Base-by-base conservation (phyloP, 2,888 invertebrate genomes). In the Conistra vaccinii region DNA sequence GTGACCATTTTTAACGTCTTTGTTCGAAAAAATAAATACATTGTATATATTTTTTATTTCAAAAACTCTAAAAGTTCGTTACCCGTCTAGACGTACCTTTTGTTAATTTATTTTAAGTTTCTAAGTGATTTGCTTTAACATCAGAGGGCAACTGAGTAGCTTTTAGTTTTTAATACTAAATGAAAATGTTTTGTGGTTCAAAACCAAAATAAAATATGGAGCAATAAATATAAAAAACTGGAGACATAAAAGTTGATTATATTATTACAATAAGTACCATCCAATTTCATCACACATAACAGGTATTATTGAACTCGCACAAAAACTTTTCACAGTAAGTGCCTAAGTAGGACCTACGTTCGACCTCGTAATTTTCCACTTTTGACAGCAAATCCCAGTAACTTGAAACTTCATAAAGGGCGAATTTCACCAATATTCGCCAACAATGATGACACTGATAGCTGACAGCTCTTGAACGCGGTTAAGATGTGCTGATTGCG, bases 21-120 rank as follows among this genome's bases (percentile, higher is more conserved):
- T 61, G 26, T 20, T 26, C 42, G 20, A 62, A 17, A 17, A 57
- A 60, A 32, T 4, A 5, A 32, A 48, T 57, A 17, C 9, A 23
- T 14, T 9, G 14, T 1, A 61, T 65, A 60, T 17, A 55, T n/a
- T 35, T 42, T 68, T 63, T 12, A 60, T 26, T 29, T 26, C 12
- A 45, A 69, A 53, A 60, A 66, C n/a, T n/a, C 39, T 68, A 61
- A 65, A 69, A 81, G 81, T 74, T 81, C 84, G 45, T 68, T 68
- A 45, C 65, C 80, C 70, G 63, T 74, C 58, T 65, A 84, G 84
- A 84, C 84, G 23, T 26, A 62, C 32, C 69, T 42, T 73, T 68
- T 83, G 55, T 62, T 68, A 35, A 79, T 79, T 69, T 45, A 45
- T 78, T 78, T 77, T 83, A 78, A 66, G 29, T 67, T 70, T 76